Percentiles rank a stretch among this genome's conserved stretches.
phyloP scores from a whole-genome alignment of 2,888 invertebrate genomes.

The Linyphia triangularis region DNA sequence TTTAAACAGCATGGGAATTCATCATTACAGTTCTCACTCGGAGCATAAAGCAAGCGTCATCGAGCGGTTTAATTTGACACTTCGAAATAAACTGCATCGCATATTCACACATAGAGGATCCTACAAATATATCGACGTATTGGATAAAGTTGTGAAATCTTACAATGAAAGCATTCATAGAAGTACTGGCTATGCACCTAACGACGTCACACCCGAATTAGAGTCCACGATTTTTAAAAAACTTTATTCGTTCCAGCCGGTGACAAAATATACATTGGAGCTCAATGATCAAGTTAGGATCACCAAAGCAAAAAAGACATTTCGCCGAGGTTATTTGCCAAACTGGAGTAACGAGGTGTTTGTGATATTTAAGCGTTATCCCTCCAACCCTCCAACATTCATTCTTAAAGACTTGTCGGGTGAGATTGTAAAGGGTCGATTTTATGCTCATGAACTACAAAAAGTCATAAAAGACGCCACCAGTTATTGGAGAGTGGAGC shows the following conservation, averaged over 20 bases:
- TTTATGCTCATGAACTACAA: constrained; percentile 56
- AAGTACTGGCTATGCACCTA: constrained; percentile 18
- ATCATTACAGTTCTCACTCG: constrained; percentile 72
- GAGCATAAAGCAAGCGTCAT: constrained; percentile 78
- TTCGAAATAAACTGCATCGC: constrained; percentile 77
- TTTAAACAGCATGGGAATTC: background rate
- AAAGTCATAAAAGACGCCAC: constrained; percentile 6
- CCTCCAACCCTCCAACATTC: constrained; percentile 18
- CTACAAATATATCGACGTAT: constrained; percentile 41
- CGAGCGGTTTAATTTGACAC: constrained; percentile 78
- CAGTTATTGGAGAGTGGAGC: constrained; percentile 41
- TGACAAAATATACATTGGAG: background rate
- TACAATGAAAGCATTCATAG: constrained; percentile 60
- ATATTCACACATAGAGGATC: constrained; percentile 45
- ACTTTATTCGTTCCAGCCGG: constrained; percentile 1
- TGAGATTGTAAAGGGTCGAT: constrained; percentile 1
- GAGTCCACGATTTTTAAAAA: constrained; percentile 40
- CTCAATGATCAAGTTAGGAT: constrained; percentile 34
- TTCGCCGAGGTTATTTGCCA: constrained; percentile 57
- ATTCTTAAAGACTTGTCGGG: constrained; percentile 25
- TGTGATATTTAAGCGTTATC: constrained; percentile 1
- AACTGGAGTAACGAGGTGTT: constrained; percentile 51
- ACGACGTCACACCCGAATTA: background rate
- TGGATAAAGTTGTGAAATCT: constrained; percentile 36
- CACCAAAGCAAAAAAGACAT: constrained; percentile 30